Evolutionary conservation across 2,113 vertebrate species (phyloP).

Genomic region (Suricata suricatta): DNA sequence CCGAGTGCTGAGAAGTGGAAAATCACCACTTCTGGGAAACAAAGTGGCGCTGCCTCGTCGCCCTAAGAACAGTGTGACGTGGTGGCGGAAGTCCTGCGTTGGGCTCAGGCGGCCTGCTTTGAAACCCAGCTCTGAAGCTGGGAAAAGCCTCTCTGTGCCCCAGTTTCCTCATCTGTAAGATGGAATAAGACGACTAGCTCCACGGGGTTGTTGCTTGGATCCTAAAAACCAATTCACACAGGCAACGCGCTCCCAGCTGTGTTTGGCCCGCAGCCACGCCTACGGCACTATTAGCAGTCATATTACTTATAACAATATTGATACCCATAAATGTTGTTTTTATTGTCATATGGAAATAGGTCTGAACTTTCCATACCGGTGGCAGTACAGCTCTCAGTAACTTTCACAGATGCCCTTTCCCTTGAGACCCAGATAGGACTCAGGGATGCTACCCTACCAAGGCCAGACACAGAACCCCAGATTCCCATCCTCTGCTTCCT

Average conservation of each 20-base stretch:
- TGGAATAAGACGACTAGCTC: too few species aligned
- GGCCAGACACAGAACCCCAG: neutral
- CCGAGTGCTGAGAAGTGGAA: neutral
- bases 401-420: neutral
- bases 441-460: accelerated
- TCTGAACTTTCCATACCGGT: neutral
- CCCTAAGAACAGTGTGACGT: accelerated
- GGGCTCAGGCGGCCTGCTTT: neutral
- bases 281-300: neutral
- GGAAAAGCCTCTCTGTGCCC: neutral
- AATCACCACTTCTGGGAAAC: neutral
- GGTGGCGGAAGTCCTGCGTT: accelerated
- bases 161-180: neutral
- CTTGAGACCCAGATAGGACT: neutral
- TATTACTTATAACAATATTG: neutral
- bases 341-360: neutral
- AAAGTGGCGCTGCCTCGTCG: too few species aligned
- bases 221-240: accelerated
- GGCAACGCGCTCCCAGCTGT: neutral
- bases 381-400: neutral
- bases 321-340: neutral
- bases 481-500: neutral
- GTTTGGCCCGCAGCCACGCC: accelerated
- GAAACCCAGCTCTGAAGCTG: neutral
- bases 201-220: accelerated